These are phyloP conservation scores for Psettodes erumei DNA, from an alignment of 2,113 vertebrate species.

Conservation along the genomic window DNA sequence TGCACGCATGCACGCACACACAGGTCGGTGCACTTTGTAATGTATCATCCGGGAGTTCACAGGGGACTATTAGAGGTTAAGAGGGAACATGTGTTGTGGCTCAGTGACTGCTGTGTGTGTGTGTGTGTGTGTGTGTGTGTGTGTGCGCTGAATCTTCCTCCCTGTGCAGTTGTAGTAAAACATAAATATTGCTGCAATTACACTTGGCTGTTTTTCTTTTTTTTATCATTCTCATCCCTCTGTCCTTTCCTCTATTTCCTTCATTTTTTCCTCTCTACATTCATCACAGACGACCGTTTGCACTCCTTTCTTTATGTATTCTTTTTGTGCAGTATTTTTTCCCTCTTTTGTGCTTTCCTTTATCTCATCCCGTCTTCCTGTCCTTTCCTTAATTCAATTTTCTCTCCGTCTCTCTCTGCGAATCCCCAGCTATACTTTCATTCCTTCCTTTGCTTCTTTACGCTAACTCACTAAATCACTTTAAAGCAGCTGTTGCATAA, in stretches of 20 bases:
- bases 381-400: neutral
- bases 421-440: neutral
- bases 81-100: constrained; percentile 34
- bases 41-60: constrained; percentile 41
- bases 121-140: constrained; percentile 12
- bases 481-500: constrained; percentile 7
- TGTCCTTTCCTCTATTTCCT: neutral
- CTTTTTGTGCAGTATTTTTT: neutral
- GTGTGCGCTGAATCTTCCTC: neutral
- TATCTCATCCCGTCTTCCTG: neutral
- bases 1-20: constrained; percentile 11
- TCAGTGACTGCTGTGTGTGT: neutral
- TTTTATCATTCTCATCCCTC: neutral
- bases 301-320: neutral
- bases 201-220: neutral
- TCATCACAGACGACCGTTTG: neutral
- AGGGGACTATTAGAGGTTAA: constrained; percentile 20
- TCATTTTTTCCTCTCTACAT: neutral
- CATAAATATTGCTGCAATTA: constrained; percentile 33
- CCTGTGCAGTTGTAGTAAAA: neutral
- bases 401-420: neutral
- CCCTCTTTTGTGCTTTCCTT: neutral
- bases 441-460: neutral
- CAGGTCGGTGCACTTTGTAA: constrained; percentile 47
- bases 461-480: neutral